phyloP scores from a whole-genome alignment of 2,113 vertebrate genomes.

The Harpagus bidentatus region DNA sequence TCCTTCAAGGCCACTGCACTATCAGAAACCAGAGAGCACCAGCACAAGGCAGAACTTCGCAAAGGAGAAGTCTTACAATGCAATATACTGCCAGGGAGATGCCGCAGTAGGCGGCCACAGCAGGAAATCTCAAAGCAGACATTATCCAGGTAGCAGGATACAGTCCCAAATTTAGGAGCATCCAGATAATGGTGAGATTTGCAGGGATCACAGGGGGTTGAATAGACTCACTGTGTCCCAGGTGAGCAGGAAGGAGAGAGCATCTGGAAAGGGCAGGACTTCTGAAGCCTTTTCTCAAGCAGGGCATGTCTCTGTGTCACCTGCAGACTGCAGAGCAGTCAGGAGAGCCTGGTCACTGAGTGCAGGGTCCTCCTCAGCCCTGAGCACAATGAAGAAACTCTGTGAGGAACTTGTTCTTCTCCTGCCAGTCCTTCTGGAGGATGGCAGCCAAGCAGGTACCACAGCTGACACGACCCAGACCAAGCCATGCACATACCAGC shows the following conservation, averaged over 20 bases:
- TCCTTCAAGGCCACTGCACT: neutral
- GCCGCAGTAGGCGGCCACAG: neutral
- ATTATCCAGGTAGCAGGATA: neutral
- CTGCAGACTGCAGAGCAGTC: neutral
- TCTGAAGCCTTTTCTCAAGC: neutral
- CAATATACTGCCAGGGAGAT: neutral
- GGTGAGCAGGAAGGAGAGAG: neutral
- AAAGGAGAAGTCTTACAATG: neutral
- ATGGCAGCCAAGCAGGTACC: neutral
- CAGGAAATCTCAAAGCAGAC: neutral
- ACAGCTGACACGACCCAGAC: neutral
- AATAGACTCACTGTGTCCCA: neutral
- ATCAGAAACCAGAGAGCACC: neutral
- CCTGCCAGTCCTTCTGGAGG: neutral
- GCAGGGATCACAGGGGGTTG: neutral
- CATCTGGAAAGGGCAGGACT: neutral
- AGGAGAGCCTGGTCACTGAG: neutral
- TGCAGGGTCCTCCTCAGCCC: neutral
- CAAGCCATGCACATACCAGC: rapidly evolving
- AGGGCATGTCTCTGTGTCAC: neutral
- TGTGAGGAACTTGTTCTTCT: neutral
- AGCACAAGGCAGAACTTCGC: neutral
- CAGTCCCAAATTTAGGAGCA: neutral
- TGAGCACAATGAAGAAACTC: neutral
- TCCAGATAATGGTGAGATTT: neutral